Percentiles rank a stretch among this genome's conserved stretches.
Evolutionary conservation across 2,113 vertebrate genomes (phyloP).

Genomic region (Sapajus apella): DNA sequence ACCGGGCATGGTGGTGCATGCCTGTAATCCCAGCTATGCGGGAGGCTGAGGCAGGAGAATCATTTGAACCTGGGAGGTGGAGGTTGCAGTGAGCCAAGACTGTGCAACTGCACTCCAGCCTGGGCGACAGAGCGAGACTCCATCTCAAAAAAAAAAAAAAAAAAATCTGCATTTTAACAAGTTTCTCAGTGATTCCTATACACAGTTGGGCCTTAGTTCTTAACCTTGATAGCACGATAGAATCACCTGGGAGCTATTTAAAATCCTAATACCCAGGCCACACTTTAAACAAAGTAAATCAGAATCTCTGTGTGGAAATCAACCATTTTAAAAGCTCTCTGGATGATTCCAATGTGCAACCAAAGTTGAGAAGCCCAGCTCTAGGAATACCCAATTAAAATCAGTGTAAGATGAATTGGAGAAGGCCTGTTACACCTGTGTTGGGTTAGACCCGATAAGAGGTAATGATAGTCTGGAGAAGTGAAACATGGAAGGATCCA

Average conservation of each 20-base stretch:
- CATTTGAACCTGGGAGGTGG: too few relatives aligned
- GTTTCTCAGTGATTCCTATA: background rate
- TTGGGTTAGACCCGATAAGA: background rate
- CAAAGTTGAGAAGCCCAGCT: background rate
- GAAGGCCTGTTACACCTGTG: background rate
- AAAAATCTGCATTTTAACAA: background rate
- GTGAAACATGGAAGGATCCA: background rate
- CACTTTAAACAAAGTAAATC: background rate
- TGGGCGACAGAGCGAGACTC: too few relatives aligned
- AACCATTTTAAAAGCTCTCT: background rate
- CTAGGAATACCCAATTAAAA: background rate
- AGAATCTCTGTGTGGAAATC: background rate
- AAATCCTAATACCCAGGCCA: background rate
- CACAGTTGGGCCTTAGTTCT: background rate
- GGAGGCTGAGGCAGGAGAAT: too few relatives aligned
- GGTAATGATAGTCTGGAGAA: background rate
- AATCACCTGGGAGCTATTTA: background rate
- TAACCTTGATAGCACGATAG: background rate
- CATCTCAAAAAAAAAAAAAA: too few relatives aligned
- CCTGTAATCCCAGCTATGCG: too few relatives aligned
- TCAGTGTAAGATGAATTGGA: background rate
- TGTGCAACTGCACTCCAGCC: too few relatives aligned
- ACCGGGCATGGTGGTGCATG: too few relatives aligned
- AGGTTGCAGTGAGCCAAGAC: too few relatives aligned
- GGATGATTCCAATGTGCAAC: background rate